Conservation (phyloP, 2,113 vertebrate genomes). For the Hiodon tergisus region DNA sequence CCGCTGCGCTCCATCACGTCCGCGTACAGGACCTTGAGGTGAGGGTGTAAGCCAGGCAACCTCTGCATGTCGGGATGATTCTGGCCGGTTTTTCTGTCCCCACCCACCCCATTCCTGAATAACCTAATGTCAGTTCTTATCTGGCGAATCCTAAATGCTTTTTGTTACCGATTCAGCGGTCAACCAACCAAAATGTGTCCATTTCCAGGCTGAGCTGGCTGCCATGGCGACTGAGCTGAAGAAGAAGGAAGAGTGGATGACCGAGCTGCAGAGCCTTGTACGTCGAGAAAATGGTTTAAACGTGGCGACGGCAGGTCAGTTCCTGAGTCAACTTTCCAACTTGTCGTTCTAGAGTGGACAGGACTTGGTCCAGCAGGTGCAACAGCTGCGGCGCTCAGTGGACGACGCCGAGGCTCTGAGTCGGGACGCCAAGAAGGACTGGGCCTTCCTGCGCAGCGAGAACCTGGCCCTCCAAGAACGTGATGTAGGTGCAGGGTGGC, state of each 20-base stretch:
- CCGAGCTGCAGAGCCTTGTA: constrained; percentile 63
- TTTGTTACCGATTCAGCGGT: no score
- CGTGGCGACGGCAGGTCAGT: neutral
- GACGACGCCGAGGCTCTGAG: constrained; percentile 74
- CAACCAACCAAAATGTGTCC: no score
- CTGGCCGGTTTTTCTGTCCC: no score
- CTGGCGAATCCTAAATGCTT: no score
- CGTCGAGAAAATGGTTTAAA: constrained; percentile 3
- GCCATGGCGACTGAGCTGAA: constrained; percentile 59
- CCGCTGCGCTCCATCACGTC: constrained; percentile 60
- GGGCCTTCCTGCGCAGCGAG: constrained; percentile 78
- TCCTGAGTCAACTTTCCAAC: neutral
- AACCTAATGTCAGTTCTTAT: no score
- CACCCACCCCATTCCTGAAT: no score
- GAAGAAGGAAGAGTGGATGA: constrained; percentile 64
- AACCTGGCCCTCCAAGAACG: constrained; percentile 74
- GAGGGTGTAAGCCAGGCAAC: constrained; percentile 30
- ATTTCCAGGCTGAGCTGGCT: constrained; percentile 64
- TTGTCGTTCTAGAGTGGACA: constrained; percentile 59
- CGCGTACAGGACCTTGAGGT: constrained; percentile 75
- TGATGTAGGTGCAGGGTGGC: constrained; percentile 54
- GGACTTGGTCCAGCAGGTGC: constrained; percentile 66
- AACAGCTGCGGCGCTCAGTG: constrained; percentile 71
- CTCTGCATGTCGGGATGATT: no score
- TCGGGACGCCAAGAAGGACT: constrained; percentile 81